Base-by-base conservation (phyloP, 1,140 invertebrate genomes). In the Drosophila eugracilis region DNA sequence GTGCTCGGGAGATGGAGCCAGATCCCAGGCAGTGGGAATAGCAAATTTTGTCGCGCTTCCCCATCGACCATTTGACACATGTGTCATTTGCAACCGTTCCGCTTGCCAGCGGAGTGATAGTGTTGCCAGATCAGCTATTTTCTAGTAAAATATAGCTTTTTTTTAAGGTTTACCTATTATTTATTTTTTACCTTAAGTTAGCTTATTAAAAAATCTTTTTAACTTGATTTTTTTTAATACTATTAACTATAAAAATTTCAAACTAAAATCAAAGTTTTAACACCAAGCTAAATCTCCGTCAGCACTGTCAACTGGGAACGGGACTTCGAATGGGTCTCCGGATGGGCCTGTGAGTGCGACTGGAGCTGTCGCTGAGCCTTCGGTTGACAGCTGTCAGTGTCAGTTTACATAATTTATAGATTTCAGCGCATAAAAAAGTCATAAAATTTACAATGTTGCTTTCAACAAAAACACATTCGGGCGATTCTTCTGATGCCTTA, bases 391-490 rank as follows among this genome's bases (percentile, higher is more conserved):
- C 83, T 86, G 83, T 86, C 83, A 86, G 83, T 86, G 83, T 86
- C 83, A 86, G 83, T 86, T 86, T 86, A 86, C 83, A 86, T 86
- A 86, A 86, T 86, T 86, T 86, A 86, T 86, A 86, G 83, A 86
- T 86, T 86, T 86, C 83, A 86, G 76, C 77, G 78, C 83, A 86
- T 86, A 86, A 86, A 86, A 86, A 88, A 86, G 83, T 86, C 83
- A 88, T 86, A 86, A 86, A 86, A 86, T 86, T 78, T 86, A 88
- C 83, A 86, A 86, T 86, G 83, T 86, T 86, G 83, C 83, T 80
- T 84, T 86, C 80, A 72, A 84, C 80, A 84, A 84, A 78, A 84
- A 72, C 55, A 84, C 53, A 78, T 60, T 67, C 45, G 59, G 47
- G 69, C 70, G 55, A 41, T 58, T 49, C 49, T 14, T 71, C 55